Evolutionary conservation across 2,888 invertebrate genomes (phyloP).

Genomic region (Apamea epomidion): DNA sequence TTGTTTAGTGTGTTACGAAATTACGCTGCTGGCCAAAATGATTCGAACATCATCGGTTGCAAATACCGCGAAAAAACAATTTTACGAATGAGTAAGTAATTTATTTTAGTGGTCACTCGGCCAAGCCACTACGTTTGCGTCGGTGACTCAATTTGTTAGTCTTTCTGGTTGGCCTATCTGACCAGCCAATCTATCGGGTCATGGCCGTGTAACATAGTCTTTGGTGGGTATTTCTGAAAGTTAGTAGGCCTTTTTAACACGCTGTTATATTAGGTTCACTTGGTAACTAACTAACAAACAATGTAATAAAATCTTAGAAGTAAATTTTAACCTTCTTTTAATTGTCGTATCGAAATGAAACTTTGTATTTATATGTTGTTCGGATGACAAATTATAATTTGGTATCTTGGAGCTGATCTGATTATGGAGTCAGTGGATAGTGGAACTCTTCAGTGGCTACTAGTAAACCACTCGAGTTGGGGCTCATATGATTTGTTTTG

Average conservation of each 20-base stretch:
- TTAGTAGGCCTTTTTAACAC: conserved; percentile 2
- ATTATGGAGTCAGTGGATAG: no score
- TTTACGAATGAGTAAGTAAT: conserved; percentile 32
- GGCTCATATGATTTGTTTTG: no score
- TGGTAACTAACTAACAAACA: no score
- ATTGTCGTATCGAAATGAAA: no score
- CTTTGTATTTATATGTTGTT: no score
- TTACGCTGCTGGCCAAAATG: not conserved
- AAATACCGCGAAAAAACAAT: conserved; percentile 27
- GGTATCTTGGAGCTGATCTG: no score
- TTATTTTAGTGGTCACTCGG: conserved; percentile 34
- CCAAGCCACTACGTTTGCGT: conserved; percentile 6
- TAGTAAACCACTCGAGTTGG: no score
- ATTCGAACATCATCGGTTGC: not conserved
- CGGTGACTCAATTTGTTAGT: conserved; percentile 50
- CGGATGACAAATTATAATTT: no score
- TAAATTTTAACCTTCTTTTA: no score
- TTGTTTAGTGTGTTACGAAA: not conserved
- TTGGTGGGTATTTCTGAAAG: conserved; percentile 2
- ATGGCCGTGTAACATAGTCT: conserved; percentile 39
- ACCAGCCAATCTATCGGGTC: conserved; percentile 52
- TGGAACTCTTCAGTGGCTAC: no score
- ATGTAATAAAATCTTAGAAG: no score
- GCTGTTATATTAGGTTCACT: no score
- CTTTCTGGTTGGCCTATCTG: conserved; percentile 27